Evolutionary conservation across 2,113 vertebrate genomes (phyloP), one percentile per base, ranked within the genome.

Genomic region (Mugil cephalus): DNA sequence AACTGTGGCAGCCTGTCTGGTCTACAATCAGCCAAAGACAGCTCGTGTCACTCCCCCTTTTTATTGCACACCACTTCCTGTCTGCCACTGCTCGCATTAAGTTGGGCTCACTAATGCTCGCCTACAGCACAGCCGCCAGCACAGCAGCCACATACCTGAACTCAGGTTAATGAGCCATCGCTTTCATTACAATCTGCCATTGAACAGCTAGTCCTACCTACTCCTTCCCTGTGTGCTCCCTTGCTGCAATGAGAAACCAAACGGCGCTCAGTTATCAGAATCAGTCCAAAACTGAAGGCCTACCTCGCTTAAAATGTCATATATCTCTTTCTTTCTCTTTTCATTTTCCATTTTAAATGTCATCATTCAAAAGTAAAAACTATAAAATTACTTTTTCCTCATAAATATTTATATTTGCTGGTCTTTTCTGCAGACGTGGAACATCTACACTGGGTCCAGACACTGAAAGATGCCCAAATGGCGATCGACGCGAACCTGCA

Each of bases 371-470:
- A 5, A 30, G 3, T 30, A 30, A 30, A 30, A 30, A 30, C 24
- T 30, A 30, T 30, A 30, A 30, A 30, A 30, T 30, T 2, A 30
- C 24, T 30, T 30, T 30, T 30, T 18, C 34, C 39, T 12, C 17
- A 48, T 40, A 54, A 43, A 55, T 58, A 63, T 58, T 66, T 0
- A 59, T 60, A 38, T 24, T 10, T 6, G 11, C 17, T 63, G 17
- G 1, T 82, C 38, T 68, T 79, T 48, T 62, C 18, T 35, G n/a
- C 76, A 94, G 92, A 93, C 83, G 88, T 90, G 39, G 91, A 94
- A 69, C 91, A 93, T 76, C 85, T 94, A 42, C 94, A 98, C 69
- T 98, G 96, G 96, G 91, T 93, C 1, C 94, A 94, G 82, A 96
- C 88, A 36, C 93, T 97, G 58, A 94, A 93, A 79, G 94, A 96